phyloP scores from a whole-genome alignment of 2,888 invertebrate genomes.

The Apodemia hepburni region DNA sequence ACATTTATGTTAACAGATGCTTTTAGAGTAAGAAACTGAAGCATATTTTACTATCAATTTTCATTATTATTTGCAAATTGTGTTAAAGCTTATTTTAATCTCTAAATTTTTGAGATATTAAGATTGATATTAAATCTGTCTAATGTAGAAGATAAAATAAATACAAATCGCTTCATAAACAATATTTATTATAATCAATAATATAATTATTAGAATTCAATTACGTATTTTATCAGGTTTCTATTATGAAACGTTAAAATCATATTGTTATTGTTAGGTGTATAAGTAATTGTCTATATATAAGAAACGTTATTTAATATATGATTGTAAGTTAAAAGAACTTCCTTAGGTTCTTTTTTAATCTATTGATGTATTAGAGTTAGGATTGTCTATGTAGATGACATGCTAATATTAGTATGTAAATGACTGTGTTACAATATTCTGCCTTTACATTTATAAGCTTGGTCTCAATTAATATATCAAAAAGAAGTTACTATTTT shows the following conservation, averaged over 20 bases:
- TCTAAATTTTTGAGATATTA: neutral
- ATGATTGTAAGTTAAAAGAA: constrained; percentile 17
- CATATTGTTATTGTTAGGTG: constrained; percentile 15
- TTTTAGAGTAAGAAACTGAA: neutral
- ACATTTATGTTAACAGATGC: neutral
- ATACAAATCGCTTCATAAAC: constrained; percentile 4
- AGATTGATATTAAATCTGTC: neutral
- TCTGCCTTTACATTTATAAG: constrained; percentile 56
- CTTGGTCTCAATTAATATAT: constrained; percentile 61
- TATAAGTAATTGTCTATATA: constrained; percentile 12
- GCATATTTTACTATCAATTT: constrained; percentile 2
- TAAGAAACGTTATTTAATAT: constrained; percentile 22
- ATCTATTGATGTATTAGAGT: constrained; percentile 24
- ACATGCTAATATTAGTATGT: constrained; percentile 25
- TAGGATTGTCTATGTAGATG: constrained; percentile 28
- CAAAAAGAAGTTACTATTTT: constrained; percentile 10
- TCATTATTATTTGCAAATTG: neutral
- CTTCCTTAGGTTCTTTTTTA: constrained; percentile 28
- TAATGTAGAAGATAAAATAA: constrained; percentile 1
- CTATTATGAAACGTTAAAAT: constrained; percentile 25
- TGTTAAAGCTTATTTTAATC: neutral
- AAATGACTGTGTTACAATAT: constrained; percentile 37
- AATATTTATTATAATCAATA: constrained; percentile 19
- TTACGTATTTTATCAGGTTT: constrained; percentile 29
- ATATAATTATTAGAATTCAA: constrained; percentile 15